Evolutionary conservation across 2,888 invertebrate genomes (phyloP), one percentile per base, ranked within the genome.

Genomic region (Mystacides longicornis): DNA sequence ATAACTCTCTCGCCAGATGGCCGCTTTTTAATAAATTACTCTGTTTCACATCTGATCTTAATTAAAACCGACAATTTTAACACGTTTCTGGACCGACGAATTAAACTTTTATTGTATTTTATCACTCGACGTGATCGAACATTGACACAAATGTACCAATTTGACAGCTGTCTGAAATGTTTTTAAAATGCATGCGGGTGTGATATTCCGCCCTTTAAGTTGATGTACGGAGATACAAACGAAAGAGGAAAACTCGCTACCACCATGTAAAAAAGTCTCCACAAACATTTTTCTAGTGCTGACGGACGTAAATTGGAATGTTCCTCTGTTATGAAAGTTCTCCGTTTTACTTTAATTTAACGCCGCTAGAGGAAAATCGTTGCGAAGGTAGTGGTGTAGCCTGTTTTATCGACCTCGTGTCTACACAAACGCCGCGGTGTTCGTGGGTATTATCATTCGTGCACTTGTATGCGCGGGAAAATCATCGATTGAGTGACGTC

Each of bases 141-240:
- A n/a, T n/a, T n/a, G n/a, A n/a, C 14, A 37, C 16, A 37, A 37
- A 37, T 16, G n/a, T 37, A n/a, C 37, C 14, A 14, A 37, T 52
- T 56, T 56, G 56, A 56, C 56, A 56, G 56, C 43, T 56, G 56
- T 56, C 52, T 52, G 56, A 56, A 52, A 52, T 56, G 56, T 56
- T 56, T 56, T 56, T 52, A 52, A 46, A 23, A 37, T 48, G 54
- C 54, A 54, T 54, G 54, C 54, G 49, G 49, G 48, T 22, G 49
- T 52, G 49, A 23, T 47, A 52, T 49, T 52, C 56, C 56, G 56
- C 56, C 56, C 56, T 56, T 52, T 51, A n/a, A n/a, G n/a, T n/a
- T n/a, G n/a, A n/a, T n/a, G n/a, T n/a, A 37, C 16, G 37, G 37
- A n/a, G 14, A 23, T n/a, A 48, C 9, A n/a, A 14, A 22, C 2